phyloP scores from a whole-genome alignment of 2,797 vertebrate species.

The Emys orbicularis region DNA sequence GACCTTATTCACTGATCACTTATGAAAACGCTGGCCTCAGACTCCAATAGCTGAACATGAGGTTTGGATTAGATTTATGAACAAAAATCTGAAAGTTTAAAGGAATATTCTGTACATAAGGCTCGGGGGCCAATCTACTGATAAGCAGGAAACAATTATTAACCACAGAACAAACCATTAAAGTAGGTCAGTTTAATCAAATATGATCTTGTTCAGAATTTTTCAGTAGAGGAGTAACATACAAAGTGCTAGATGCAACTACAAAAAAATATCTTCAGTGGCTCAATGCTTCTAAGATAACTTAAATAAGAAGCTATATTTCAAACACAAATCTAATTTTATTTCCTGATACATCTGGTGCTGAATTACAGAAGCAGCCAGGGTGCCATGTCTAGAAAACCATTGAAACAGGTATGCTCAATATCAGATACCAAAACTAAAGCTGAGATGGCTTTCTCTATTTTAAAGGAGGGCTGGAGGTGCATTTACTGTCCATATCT shows the following conservation, averaged over 20 bases:
- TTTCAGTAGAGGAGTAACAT: background rate
- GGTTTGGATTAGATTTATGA: background rate
- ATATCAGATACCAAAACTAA: background rate
- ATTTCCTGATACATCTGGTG: background rate
- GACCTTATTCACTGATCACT: background rate
- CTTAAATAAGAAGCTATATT: background rate
- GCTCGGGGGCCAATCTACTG: background rate
- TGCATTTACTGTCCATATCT: background rate
- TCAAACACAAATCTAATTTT: background rate
- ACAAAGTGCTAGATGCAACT: background rate
- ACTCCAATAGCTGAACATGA: background rate
- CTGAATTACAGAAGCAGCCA: background rate
- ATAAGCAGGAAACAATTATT: background rate
- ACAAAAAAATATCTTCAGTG: too few relatives aligned
- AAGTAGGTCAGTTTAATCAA: background rate
- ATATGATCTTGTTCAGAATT: background rate
- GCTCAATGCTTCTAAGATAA: too few relatives aligned
- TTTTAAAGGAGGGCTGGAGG: background rate
- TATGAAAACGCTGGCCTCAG: background rate
- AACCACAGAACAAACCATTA: background rate
- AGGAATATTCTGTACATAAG: background rate
- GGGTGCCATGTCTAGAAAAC: background rate
- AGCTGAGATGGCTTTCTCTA: background rate
- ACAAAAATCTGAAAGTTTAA: background rate
- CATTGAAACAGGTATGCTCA: background rate